phyloP scores from a whole-genome alignment of 2,888 invertebrate species.

The Hypomecis atomaria region DNA sequence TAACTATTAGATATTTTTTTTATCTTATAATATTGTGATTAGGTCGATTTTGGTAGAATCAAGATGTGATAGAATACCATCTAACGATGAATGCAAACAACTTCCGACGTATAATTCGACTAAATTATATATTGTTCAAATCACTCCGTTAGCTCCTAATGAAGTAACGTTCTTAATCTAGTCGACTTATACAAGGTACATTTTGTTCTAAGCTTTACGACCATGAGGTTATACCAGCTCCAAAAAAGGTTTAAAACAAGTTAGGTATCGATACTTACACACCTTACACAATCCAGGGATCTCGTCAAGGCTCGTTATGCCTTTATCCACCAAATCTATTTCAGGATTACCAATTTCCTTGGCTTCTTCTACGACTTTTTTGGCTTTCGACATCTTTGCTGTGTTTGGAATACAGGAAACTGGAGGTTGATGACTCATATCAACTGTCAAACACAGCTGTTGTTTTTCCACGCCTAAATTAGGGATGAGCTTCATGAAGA shows the following conservation, averaged over 20 bases:
- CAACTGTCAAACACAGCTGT: conserved; percentile 49
- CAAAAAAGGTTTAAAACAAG: conserved; percentile 52
- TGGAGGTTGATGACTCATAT: conserved; percentile 81
- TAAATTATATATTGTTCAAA: too few species aligned
- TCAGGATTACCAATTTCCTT: conserved; percentile 96
- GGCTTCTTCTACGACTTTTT: conserved; percentile 96
- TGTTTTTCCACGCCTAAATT: conserved; percentile 32
- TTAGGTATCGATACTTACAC: conserved; percentile 87
- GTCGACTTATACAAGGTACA: too few species aligned
- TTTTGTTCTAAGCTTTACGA: too few species aligned
- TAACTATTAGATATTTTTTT: too few species aligned
- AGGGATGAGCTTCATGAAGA: neutral
- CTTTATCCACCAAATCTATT: conserved; percentile 97
- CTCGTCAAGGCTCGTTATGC: conserved; percentile 94
- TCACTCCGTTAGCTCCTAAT: too few species aligned
- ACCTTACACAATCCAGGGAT: conserved; percentile 96
- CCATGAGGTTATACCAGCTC: conserved; percentile 50
- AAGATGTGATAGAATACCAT: too few species aligned
- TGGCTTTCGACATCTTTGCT: conserved; percentile 93
- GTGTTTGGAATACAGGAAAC: conserved; percentile 83
- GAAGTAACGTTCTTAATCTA: too few species aligned
- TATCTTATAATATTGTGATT: too few species aligned
- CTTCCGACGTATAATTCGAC: too few species aligned
- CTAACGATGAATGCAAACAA: too few species aligned
- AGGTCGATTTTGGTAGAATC: too few species aligned